Percentiles rank a stretch among this genome's conserved stretches.
phyloP scores from a whole-genome alignment of 2,888 invertebrate species.

The Mythimna impura region DNA sequence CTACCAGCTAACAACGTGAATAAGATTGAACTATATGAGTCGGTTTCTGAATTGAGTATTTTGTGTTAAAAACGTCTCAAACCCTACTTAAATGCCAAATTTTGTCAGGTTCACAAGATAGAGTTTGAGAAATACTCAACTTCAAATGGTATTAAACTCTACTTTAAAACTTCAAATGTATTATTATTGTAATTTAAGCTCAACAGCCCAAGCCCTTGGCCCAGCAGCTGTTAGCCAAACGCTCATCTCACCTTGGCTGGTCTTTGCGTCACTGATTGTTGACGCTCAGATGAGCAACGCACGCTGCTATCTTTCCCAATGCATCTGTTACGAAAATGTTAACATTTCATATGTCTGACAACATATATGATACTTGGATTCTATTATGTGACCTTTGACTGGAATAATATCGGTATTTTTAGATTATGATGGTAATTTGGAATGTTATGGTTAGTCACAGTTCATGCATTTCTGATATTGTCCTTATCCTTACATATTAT shows the following conservation, averaged over 20 bases:
- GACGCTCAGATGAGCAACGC: constrained; percentile 61
- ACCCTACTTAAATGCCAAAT: too few species aligned
- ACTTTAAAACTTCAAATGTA: too few species aligned
- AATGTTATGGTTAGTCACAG: neutral
- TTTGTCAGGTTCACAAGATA: too few species aligned
- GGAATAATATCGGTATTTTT: constrained; percentile 10
- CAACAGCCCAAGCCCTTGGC: constrained; percentile 34
- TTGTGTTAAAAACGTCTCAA: too few species aligned
- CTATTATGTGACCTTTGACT: constrained; percentile 4
- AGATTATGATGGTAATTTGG: neutral
- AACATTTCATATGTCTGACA: constrained; percentile 44
- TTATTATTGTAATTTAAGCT: constrained; percentile 3
- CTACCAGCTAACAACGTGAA: neutral
- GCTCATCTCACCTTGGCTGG: constrained; percentile 59
- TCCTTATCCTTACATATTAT: neutral
- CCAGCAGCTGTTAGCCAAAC: constrained; percentile 30
- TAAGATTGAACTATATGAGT: neutral
- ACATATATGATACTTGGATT: constrained; percentile 32
- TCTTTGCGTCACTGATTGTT: constrained; percentile 68
- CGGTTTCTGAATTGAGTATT: too few species aligned
- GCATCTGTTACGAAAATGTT: constrained; percentile 57
- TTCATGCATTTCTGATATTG: neutral
- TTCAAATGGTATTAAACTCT: too few species aligned
- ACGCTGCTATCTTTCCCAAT: constrained; percentile 58
- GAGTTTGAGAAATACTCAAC: too few species aligned